These are phyloP conservation scores for Zeuzera pyrina DNA, from an alignment of 2,888 invertebrate species.

Conservation along the genomic window DNA sequence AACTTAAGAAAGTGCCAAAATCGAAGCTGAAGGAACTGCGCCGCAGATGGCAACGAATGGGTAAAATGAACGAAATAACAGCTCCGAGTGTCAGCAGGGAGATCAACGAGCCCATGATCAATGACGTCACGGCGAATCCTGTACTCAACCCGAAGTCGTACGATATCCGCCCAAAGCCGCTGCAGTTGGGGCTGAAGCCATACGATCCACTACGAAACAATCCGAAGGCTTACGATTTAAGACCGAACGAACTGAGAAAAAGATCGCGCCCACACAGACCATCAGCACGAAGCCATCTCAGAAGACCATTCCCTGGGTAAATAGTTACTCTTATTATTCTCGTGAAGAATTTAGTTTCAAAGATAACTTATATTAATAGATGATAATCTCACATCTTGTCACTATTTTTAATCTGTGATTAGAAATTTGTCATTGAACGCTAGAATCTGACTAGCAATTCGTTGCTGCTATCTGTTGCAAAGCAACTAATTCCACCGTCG, in stretches of 20 bases:
- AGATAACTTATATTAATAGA: too few relatives aligned
- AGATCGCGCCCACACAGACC: slow-evolving; percentile 24
- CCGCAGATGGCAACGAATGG: slow-evolving; percentile 63
- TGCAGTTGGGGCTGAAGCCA: slow-evolving; percentile 15
- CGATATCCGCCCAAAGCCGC: slow-evolving; percentile 36
- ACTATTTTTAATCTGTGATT: too few relatives aligned
- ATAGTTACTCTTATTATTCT: too few relatives aligned
- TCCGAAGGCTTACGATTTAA: slow-evolving; percentile 22
- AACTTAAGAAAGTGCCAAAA: slow-evolving; percentile 63
- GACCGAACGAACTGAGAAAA: slow-evolving; percentile 44
- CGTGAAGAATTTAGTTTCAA: too few relatives aligned
- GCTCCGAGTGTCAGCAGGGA: slow-evolving; percentile 53
- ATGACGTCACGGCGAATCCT: slow-evolving; percentile 49
- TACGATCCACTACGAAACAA: slow-evolving; percentile 19
- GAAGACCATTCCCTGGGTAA: slow-evolving; percentile 62
- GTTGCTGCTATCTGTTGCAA: too few relatives aligned
- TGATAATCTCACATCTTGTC: too few relatives aligned
- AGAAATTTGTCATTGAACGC: too few relatives aligned
- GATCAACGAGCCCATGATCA: slow-evolving; percentile 39
- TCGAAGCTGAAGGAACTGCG: slow-evolving; percentile 57
- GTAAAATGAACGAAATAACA: slow-evolving; percentile 70
- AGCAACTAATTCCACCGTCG: too few relatives aligned
- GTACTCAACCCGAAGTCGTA: slow-evolving; percentile 45
- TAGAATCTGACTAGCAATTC: too few relatives aligned
- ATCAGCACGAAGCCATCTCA: slow-evolving; percentile 37